Base-by-base conservation (phyloP, 2,888 invertebrate genomes). In the Drosophila subsilvestris region DNA sequence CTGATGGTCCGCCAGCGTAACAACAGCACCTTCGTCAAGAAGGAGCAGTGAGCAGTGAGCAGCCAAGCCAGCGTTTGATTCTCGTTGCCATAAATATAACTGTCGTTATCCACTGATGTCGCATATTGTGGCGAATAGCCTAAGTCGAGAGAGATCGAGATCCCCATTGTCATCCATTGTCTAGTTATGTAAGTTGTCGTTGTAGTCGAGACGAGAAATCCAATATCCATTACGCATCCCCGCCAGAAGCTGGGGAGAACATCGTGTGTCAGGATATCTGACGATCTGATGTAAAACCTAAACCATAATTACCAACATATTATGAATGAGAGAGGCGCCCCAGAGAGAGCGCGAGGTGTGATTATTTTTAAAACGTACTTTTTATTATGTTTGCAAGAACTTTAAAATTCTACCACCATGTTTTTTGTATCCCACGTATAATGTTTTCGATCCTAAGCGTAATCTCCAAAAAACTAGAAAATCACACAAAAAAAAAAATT, bases 321-420 rank as follows among this genome's bases (percentile, higher is more conserved):
- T 79, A 74, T 85, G 79, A 79, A 69, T 79, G n/a, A 67, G 55
- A 66, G 42, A n/a, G 29, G 29, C 10, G 29, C 54, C 43, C 14
- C 61, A 20, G 22, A 22, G 17, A 0, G 32, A n/a, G 68, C 68
- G 66, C 55, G 32, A 65, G 51, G 9, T n/a, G 53, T 32, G 20
- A 58, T 58, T 58, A 49, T 42, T 51, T 68, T 70, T 71, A 60
- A 63, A 59, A 45, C 53, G 51, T 55, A 66, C 62, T 66, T 44
- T 63, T 48, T 80, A 81, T 83, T 81, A 80, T 62, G 84, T 81
- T 83, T 75, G 78, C 56, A 70, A 72, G 27, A 73, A 63, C 63
- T 74, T 25, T 56, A 47, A 78, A 71, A 80, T 58, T 78, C 73
- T 60, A 56, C 51, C 37, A 53, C 60, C 45, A 74, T 55, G 60